Base-by-base conservation (phyloP, 2,797 vertebrate genomes). In the Otolemur crassicaudatus region DNA sequence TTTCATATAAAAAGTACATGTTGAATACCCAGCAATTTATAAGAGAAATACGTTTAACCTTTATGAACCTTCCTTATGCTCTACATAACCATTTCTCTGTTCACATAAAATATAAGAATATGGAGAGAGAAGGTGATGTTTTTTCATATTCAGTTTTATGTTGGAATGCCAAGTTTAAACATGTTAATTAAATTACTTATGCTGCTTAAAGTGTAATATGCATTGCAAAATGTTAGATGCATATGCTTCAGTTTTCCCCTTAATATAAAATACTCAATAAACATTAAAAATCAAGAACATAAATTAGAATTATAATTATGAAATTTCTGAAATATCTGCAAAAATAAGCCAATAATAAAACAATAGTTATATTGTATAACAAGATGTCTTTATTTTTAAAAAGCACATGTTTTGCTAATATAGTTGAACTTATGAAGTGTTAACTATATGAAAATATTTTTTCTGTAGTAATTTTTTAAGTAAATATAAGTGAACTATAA, bases 331-430 rank as follows among this genome's bases (percentile, higher is more conserved):
- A 89, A 72, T 82, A n/a, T 17, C 72, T 65, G 12, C 25, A 60
- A 90, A 87, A 89, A 85, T 61, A 46, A 95, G 31, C 22, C 81
- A 77, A 82, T 79, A 87, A 77, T 85, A 94, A 80, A 91, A 34
- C 63, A 90, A 65, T 82, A 75, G 13, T 86, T n/a, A 83, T n/a
- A 4, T 40, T 90, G 5, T 83, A 31, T 29, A 91, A 67, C 25
- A 20, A 67, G n/a, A 87, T 83, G 25, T 43, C 80, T 19, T 72
- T 53, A n/a, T 91, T 95, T 88, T 34, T n/a, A 19, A n/a, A n/a
- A 58, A 90, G 25, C 56, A 1, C 34, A 80, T 43, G 22, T 94
- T 81, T 87, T 82, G 43, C 63, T 82, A 95, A 79, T 79, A n/a
- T 34, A 84, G 27, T 65, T 73, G 46, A 56, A 84, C 7, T 67